Percentiles rank a stretch among this genome's conserved stretches.
Evolutionary conservation across 92 coral and sea anemone genomes (phyloP).

Genomic region (Epizoanthus stellaris): DNA sequence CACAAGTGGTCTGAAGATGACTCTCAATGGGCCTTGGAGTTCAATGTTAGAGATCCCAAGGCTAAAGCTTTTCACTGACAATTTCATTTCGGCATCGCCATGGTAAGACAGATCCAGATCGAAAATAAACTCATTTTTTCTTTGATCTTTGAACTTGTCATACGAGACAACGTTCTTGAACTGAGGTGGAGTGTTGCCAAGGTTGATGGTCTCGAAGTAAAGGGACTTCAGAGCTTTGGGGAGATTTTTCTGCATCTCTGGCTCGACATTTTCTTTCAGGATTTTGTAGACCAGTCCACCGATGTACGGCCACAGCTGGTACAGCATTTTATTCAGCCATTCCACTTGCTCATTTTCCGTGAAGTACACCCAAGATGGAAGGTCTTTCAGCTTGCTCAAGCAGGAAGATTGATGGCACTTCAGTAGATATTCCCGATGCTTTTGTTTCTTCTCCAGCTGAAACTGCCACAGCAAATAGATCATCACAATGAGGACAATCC

Average conservation of each 20-base stretch:
- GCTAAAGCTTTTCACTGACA: constrained; percentile 76
- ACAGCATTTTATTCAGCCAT: constrained; percentile 92
- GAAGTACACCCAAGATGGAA: constrained; percentile 94
- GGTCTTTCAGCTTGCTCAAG: constrained; percentile 77
- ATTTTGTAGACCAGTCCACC: constrained; percentile 93
- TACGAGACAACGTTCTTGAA: constrained; percentile 82
- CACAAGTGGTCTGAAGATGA: constrained; percentile 94
- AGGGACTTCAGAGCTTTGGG: constrained; percentile 81
- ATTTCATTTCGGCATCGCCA: constrained; percentile 92
- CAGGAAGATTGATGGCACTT: constrained; percentile 84
- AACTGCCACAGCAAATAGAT: constrained; percentile 92
- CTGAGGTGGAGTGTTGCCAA: constrained; percentile 88
- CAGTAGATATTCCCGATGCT: constrained; percentile 78
- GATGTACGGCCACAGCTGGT: constrained; percentile 98
- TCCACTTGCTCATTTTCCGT: constrained; percentile 90
- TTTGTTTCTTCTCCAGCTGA: constrained; percentile 82
- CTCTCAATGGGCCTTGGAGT: constrained; percentile 81
- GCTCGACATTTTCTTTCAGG: constrained; percentile 90
- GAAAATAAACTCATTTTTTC: constrained; percentile 76
- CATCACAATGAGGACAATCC: constrained; percentile 94
- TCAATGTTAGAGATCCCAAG: constrained; percentile 88
- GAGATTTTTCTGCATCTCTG: constrained; percentile 94
- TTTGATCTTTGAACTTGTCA: constrained; percentile 49
- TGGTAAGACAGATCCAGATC: constrained; percentile 86
- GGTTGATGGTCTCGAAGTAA: constrained; percentile 90